These are phyloP conservation scores for Lagopus muta DNA, from an alignment of 2,113 vertebrate species.

Conservation along the genomic window DNA sequence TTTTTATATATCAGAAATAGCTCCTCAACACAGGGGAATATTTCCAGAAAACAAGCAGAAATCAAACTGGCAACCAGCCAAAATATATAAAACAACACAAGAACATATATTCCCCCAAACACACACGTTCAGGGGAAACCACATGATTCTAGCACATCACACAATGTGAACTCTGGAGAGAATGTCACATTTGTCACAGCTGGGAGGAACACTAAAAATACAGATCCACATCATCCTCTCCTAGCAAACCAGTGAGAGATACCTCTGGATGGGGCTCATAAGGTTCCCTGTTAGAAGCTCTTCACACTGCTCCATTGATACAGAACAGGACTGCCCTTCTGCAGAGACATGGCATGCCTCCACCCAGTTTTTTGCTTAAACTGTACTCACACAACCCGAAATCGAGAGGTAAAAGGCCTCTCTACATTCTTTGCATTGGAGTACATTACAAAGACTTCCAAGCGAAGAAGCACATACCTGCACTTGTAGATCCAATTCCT, in stretches of 20 bases:
- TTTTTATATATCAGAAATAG: background rate
- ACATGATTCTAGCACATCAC: background rate
- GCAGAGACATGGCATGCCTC: background rate
- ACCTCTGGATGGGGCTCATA: background rate
- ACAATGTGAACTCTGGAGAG: background rate
- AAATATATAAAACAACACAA: background rate
- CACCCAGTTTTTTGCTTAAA: background rate
- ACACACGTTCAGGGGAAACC: background rate
- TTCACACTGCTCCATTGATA: background rate
- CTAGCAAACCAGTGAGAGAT: background rate
- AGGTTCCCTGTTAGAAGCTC: background rate
- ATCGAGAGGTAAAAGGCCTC: background rate
- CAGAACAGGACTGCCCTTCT: background rate
- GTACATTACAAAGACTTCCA: background rate
- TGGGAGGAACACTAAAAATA: slow-evolving; percentile 21
- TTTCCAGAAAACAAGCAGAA: slow-evolving; percentile 8
- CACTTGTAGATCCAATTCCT: slow-evolving; percentile 95
- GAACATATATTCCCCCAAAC: background rate
- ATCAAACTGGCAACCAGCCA: background rate
- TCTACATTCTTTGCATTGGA: background rate
- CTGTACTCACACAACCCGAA: background rate
- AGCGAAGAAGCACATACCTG: slow-evolving; percentile 80
- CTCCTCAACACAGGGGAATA: background rate
- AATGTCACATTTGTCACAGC: background rate
- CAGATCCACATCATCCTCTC: background rate